These are phyloP conservation scores for Pithys albifrons DNA, from an alignment of 2,113 vertebrate species.

Conservation along the genomic window DNA sequence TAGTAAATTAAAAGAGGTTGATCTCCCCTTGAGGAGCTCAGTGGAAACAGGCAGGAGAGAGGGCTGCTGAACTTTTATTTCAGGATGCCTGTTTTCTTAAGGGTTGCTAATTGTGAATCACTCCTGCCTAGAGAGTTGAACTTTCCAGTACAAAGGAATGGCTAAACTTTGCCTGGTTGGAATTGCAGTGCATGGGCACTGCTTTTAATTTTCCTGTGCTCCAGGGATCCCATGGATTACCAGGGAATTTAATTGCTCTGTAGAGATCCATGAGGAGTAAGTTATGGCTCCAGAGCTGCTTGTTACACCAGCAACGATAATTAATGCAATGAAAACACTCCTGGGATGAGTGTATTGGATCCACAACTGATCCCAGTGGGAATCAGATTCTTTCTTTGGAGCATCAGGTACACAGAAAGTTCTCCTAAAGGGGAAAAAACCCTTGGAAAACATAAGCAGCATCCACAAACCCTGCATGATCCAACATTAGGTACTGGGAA, in stretches of 20 bases:
- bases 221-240: background rate
- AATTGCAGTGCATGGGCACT: background rate
- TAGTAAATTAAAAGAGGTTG: background rate
- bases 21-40: background rate
- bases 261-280: background rate
- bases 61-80: background rate
- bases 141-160: background rate
- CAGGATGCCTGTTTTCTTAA: background rate
- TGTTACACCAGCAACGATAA: background rate
- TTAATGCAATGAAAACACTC: background rate
- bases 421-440: background rate
- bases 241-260: background rate
- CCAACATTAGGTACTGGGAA: background rate
- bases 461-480: background rate
- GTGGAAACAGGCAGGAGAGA: background rate
- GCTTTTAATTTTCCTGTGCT: background rate
- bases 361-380: background rate
- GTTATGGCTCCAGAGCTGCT: background rate
- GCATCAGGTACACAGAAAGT: background rate
- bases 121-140: background rate
- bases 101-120: background rate
- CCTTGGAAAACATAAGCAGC: background rate
- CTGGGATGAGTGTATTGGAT: background rate
- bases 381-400: background rate
- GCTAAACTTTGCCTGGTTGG: background rate